Evolutionary conservation across 2,113 vertebrate genomes (phyloP).

Genomic region (Nerophis lumbriciformis): DNA sequence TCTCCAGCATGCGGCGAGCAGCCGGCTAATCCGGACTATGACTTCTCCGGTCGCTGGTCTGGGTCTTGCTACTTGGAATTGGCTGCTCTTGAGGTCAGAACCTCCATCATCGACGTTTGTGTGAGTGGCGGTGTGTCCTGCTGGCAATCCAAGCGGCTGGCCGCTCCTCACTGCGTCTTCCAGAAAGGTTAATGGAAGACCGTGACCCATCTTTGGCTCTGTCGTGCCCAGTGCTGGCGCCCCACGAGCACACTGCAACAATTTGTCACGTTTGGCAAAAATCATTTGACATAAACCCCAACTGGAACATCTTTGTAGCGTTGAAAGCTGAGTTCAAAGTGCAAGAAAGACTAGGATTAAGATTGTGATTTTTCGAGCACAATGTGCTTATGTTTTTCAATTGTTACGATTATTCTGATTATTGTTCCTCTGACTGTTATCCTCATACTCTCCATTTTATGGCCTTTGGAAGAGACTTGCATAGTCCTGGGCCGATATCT

Average conservation of each 20-base stretch:
- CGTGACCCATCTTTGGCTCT: background rate
- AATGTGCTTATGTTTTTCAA: too few relatives aligned
- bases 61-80: slow-evolving; percentile 13
- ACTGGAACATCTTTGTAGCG: too few relatives aligned
- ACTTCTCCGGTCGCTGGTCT: slow-evolving; percentile 26
- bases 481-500: too few relatives aligned
- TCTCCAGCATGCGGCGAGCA: slow-evolving; percentile 48
- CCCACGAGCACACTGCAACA: too few relatives aligned
- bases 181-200: slow-evolving; percentile 2
- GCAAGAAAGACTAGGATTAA: too few relatives aligned
- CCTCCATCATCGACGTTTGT: slow-evolving; percentile 26
- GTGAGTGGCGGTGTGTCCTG: slow-evolving; percentile 14
- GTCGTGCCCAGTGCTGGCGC: background rate
- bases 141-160: slow-evolving; percentile 8
- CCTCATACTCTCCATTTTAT: too few relatives aligned
- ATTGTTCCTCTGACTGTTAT: too few relatives aligned
- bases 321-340: too few relatives aligned
- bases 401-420: too few relatives aligned
- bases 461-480: too few relatives aligned
- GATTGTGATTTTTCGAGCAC: too few relatives aligned
- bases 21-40: slow-evolving; percentile 40
- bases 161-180: slow-evolving; percentile 1
- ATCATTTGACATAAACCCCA: too few relatives aligned
- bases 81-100: slow-evolving; percentile 26
- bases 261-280: background rate